These are phyloP conservation scores for Gymnoscopelus microlampas DNA, from an alignment of 2,797 vertebrate genomes.

Conservation along the genomic window DNA sequence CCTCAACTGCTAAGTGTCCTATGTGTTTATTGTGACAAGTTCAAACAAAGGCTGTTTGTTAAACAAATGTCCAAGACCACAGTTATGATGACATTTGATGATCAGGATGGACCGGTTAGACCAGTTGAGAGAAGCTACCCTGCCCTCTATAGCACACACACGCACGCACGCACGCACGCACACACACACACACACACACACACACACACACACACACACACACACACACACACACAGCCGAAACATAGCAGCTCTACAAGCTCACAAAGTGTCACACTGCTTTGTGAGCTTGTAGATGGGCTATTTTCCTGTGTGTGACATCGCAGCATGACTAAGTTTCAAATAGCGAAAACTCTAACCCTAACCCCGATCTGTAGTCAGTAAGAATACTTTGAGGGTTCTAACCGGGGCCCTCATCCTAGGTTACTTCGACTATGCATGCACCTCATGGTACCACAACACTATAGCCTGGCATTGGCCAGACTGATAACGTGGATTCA, in stretches of 20 bases:
- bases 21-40: constrained; percentile 18
- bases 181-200: background rate
- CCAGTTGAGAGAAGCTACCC: constrained; percentile 15
- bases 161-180: background rate
- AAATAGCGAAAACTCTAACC: no score
- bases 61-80: constrained; percentile 49
- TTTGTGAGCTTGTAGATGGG: no score
- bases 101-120: constrained; percentile 57
- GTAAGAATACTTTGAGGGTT: no score
- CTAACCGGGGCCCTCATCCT: no score
- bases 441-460: no score
- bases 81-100: constrained; percentile 17
- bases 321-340: no score
- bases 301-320: no score
- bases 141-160: background rate
- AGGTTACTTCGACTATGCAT: no score
- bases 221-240: constrained; percentile 7
- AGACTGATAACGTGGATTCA: no score
- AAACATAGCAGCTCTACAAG: background rate
- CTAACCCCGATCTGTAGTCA: no score
- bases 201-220: constrained; percentile 1
- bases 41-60: constrained; percentile 32
- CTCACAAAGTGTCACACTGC: no score
- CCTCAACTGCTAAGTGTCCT: background rate
- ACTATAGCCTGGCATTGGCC: no score